These are phyloP conservation scores for Redunca redunca DNA, from an alignment of 2,113 vertebrate species.

Conservation along the genomic window DNA sequence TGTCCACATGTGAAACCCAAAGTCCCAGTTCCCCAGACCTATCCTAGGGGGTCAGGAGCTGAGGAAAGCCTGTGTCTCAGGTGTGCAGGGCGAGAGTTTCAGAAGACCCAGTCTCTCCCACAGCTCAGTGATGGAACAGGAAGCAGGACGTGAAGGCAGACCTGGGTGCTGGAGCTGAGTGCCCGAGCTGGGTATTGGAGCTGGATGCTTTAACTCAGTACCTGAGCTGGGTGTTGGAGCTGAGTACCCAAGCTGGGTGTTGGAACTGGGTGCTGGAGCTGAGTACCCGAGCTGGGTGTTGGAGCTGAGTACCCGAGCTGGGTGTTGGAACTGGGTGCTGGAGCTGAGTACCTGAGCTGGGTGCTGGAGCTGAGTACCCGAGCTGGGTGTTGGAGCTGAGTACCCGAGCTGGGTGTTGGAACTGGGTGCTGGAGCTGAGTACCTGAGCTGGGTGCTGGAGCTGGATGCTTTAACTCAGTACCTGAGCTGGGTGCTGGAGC, in stretches of 20 bases:
- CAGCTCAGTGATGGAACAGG: background rate
- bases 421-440: background rate
- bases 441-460: background rate
- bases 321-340: background rate
- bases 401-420: no score
- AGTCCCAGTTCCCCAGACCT: background rate
- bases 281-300: background rate
- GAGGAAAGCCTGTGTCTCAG: background rate
- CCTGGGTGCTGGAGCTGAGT: background rate
- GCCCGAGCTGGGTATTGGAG: background rate
- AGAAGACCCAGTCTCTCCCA: background rate
- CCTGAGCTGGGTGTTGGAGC: rapidly evolving
- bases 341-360: rapidly evolving
- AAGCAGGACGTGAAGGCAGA: rapidly evolving
- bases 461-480: no score
- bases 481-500: rapidly evolving
- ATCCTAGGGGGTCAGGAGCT: background rate
- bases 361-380: background rate
- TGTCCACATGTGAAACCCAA: background rate
- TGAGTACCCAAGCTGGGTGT: rapidly evolving
- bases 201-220: background rate
- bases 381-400: background rate
- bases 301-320: no score
- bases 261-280: background rate
- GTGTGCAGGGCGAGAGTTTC: background rate